These are phyloP conservation scores for Pentamera pediparva DNA, from an alignment of 53 echinoderm and acorn worm species.

Conservation along the genomic window DNA sequence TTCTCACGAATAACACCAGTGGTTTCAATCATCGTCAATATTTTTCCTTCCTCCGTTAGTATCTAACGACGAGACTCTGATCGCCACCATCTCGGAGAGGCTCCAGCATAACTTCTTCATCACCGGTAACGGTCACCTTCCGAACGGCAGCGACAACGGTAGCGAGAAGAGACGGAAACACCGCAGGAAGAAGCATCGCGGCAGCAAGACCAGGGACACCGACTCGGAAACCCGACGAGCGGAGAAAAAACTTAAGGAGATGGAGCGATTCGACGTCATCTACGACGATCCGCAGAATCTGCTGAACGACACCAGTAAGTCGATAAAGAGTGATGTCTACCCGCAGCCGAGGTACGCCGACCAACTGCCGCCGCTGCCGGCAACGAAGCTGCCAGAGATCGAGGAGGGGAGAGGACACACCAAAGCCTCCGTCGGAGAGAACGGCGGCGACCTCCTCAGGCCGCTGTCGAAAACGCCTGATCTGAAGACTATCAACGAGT, in stretches of 20 bases:
- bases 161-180: background rate
- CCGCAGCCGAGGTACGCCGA: conserved; percentile 22
- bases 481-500: conserved; percentile 8
- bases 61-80: conserved; percentile 36
- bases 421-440: conserved; percentile 20
- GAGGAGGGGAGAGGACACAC: conserved; percentile 28
- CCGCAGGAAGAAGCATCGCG: conserved; percentile 15
- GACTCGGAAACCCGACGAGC: conserved; percentile 50
- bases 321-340: background rate
- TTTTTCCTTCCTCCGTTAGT: too few relatives aligned
- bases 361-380: background rate
- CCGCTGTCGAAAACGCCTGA: conserved; percentile 23
- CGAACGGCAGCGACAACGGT: conserved; percentile 41
- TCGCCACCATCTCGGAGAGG: conserved; percentile 33
- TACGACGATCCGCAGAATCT: conserved; percentile 13
- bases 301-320: background rate
- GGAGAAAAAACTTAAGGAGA: conserved; percentile 27
- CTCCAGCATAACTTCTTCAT: conserved; percentile 22
- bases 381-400: conserved; percentile 29
- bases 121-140: conserved; percentile 21
- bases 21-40: background rate
- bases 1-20: too few relatives aligned
- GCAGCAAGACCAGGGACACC: conserved; percentile 58
- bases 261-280: conserved; percentile 21
- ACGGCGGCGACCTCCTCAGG: conserved; percentile 19